Evolutionary conservation across 2,888 invertebrate genomes (phyloP), one percentile per base, ranked within the genome.

Genomic region (Ectemnius continuus): DNA sequence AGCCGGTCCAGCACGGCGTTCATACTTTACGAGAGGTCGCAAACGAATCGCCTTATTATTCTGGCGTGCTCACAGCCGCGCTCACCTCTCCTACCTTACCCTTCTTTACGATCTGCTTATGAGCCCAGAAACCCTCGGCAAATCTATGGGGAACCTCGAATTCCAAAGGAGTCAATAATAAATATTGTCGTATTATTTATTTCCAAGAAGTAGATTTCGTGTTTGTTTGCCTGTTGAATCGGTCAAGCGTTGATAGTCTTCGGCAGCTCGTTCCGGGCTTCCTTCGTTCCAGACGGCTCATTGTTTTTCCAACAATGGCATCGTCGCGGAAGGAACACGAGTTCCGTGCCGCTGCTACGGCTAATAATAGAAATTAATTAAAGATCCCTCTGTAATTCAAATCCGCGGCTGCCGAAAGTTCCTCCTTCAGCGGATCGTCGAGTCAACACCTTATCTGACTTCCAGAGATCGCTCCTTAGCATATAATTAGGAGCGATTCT

Each of bases 31-130:
- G 81, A 81, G 70, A 65, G 46, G 60, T 66, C 76, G 74, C 82
- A 80, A 80, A 76, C 84, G 84, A 79, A 80, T 84, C 70, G 77
- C 70, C 76, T 76, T 78, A 81, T 81, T 84, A 78, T 81, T 72
- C 48, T 36, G 36, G 3, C 8, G 8, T 11, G 36, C 36, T 36
- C 36, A 36, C 36, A 11, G 6, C 36, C 36, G 36, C 36, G 8
- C 36, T 8, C 36, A 8, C 36, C 3, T 11, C n/a, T 6, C 16
- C n/a, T 14, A 52, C 52, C 52, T 14, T 52, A 52, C n/a, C 52
- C 14, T 52, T 52, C n/a, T 52, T 52, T 52, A 14, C 52, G 52
- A 36, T 36, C 36, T 36, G 36, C 36, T 36, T 36, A 36, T 36
- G 36, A 36, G 36, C 36, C 36, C 36, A 11, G 36, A 1, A 36